Percentiles rank a stretch among this genome's conserved stretches.
These are phyloP conservation scores for Trypoxylus dichotomus DNA, from an alignment of 1,140 invertebrate species.

Conservation along the genomic window DNA sequence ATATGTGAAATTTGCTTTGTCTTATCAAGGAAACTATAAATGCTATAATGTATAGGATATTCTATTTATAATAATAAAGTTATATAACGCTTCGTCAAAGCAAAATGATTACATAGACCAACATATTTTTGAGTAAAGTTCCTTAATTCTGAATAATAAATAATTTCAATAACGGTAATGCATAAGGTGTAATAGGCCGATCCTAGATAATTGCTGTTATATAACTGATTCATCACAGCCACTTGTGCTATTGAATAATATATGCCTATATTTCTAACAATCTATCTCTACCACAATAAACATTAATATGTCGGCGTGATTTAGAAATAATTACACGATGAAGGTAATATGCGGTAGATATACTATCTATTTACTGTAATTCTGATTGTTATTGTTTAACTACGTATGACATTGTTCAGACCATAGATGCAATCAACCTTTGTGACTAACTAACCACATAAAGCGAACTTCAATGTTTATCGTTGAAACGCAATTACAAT, in stretches of 20 bases:
- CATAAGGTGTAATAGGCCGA: too few species aligned
- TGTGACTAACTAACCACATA: background rate
- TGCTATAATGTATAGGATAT: too few species aligned
- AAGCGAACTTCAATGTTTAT: background rate
- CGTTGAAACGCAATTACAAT: background rate
- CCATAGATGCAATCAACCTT: background rate
- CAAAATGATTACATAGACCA: too few species aligned
- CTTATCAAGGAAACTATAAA: too few species aligned
- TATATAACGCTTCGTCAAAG: too few species aligned
- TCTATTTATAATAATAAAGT: too few species aligned
- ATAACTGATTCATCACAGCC: background rate
- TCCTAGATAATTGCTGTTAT: too few species aligned
- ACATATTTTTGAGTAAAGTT: too few species aligned
- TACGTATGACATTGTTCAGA: background rate
- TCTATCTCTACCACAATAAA: background rate
- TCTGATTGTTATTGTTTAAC: conserved; percentile 3
- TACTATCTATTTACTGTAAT: background rate
- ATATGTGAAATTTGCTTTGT: too few species aligned
- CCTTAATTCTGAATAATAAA: too few species aligned
- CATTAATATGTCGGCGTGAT: background rate
- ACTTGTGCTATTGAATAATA: background rate
- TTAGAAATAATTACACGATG: background rate
- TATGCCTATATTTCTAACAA: background rate
- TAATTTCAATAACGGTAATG: too few species aligned
- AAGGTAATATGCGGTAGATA: background rate